Evolutionary conservation across 2,113 vertebrate species (phyloP).

Genomic region (Dasyornis broadbenti): DNA sequence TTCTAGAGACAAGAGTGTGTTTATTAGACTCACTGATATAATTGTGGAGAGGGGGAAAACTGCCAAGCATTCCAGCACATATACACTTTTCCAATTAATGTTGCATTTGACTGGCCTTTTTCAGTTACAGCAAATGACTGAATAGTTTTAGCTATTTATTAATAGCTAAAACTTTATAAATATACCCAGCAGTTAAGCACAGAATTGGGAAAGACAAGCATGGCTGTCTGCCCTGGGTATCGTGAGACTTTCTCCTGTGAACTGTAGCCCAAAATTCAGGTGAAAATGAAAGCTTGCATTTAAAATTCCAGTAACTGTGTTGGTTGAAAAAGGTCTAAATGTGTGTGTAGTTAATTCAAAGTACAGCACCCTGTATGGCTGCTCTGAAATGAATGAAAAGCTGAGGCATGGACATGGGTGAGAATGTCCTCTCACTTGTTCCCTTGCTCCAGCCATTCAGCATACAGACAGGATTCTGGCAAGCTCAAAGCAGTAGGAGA

Average conservation of each 20-base stretch:
- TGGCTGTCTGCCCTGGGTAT: not conserved
- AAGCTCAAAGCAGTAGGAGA: not conserved
- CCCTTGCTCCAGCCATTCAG: not conserved
- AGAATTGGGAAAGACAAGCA: not conserved
- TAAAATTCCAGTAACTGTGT: not conserved
- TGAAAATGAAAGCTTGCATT: not conserved
- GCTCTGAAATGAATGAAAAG: not conserved
- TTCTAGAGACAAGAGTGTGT: not conserved
- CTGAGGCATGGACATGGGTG: not conserved
- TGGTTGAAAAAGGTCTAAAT: not conserved
- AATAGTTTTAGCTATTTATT: too few species aligned
- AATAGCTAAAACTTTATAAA: not conserved
- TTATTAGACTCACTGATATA: not conserved
- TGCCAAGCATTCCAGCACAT: not conserved
- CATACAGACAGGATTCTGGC: not conserved
- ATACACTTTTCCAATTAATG: slow-evolving; percentile 4
- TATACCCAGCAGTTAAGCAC: not conserved
- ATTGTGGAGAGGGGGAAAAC: not conserved
- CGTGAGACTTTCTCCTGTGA: not conserved
- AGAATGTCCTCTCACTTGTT: not conserved
- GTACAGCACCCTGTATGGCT: not conserved
- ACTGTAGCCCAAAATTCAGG: not conserved
- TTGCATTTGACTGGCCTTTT: not conserved
- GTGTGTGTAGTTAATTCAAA: not conserved
- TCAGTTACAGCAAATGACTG: not conserved